Conservation (phyloP, 2,888 invertebrate species). For the Hetaerina titia region DNA sequence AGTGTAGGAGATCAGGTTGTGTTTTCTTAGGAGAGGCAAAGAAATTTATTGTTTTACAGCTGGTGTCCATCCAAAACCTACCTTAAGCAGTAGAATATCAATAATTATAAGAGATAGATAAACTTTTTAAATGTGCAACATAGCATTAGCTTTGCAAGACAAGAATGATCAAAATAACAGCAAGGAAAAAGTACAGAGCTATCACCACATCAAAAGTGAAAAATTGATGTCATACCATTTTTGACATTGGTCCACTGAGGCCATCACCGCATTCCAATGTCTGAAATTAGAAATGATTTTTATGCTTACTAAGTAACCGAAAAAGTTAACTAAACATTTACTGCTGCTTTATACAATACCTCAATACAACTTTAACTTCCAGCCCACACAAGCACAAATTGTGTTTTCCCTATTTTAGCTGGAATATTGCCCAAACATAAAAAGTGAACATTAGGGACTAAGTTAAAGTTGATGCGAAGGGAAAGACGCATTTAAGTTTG, state of each 20-base stretch:
- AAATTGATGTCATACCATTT: slow-evolving; percentile 49
- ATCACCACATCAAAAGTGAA: slow-evolving; percentile 21
- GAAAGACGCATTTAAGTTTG: no score
- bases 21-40: no score
- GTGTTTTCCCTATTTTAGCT: no score
- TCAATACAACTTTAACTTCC: not conserved
- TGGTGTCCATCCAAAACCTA: no score
- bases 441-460: no score
- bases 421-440: no score
- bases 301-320: not conserved
- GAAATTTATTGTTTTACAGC: no score
- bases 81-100: no score
- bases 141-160: not conserved
- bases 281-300: slow-evolving; percentile 55
- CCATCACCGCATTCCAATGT: slow-evolving; percentile 58
- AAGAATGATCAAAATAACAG: not conserved
- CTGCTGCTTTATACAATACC: not conserved
- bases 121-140: not conserved
- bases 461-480: no score
- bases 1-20: no score
- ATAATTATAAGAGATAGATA: no score
- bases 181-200: not conserved
- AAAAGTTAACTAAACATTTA: not conserved
- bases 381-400: no score
- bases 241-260: slow-evolving; percentile 64